phyloP scores from a whole-genome alignment of 1,140 invertebrate genomes.

The Holotrichia oblita region DNA sequence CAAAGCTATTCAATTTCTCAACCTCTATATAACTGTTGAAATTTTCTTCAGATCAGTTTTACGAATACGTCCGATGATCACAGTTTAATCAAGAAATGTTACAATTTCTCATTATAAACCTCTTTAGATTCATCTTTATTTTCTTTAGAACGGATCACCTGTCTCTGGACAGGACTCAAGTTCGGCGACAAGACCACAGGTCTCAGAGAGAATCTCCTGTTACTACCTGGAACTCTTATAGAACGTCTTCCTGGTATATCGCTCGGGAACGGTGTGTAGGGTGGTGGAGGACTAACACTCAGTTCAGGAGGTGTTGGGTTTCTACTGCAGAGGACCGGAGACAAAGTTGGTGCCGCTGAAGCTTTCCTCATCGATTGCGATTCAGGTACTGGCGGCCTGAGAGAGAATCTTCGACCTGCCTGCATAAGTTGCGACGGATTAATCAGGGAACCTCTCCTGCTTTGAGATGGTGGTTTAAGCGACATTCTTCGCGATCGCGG shows the following conservation, averaged over 20 bases:
- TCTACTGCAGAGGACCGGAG: background rate
- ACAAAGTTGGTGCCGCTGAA: background rate
- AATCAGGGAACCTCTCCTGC: slow-evolving; percentile 38
- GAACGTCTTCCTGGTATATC: slow-evolving; percentile 34
- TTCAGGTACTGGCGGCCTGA: slow-evolving; percentile 56
- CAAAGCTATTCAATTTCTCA: too few relatives aligned
- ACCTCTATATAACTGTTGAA: too few relatives aligned
- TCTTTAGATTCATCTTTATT: slow-evolving; percentile 14
- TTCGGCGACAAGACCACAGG: slow-evolving; percentile 39
- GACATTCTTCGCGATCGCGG: slow-evolving; percentile 46
- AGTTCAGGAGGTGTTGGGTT: background rate
- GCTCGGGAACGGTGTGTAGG: slow-evolving; percentile 32
- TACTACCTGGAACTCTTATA: slow-evolving; percentile 37
- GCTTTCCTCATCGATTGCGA: background rate
- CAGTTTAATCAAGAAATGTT: background rate
- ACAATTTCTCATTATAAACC: slow-evolving; percentile 32
- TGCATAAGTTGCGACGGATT: background rate
- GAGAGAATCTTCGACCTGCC: slow-evolving; percentile 61
- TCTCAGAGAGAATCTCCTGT: slow-evolving; percentile 45
- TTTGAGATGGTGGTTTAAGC: slow-evolving; percentile 21
- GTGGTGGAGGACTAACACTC: slow-evolving; percentile 28
- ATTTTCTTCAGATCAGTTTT: background rate
- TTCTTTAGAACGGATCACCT: slow-evolving; percentile 38
- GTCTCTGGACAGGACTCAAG: slow-evolving; percentile 45
- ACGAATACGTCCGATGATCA: background rate